These are phyloP conservation scores for Brienomyrus longianalis DNA, from an alignment of 2,113 vertebrate genomes.

Conservation along the genomic window DNA sequence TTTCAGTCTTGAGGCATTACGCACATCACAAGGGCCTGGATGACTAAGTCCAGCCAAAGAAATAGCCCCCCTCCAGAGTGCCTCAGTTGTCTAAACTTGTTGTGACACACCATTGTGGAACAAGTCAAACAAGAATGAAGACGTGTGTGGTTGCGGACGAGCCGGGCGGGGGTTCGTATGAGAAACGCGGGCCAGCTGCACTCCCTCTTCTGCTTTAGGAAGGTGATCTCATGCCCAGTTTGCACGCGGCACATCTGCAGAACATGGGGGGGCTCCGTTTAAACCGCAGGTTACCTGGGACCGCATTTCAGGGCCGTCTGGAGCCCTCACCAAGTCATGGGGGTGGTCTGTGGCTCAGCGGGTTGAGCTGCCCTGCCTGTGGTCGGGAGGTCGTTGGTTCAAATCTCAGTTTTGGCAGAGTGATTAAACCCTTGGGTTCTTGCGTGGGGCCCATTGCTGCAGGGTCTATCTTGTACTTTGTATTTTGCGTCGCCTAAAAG, in stretches of 20 bases:
- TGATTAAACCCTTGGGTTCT: not conserved
- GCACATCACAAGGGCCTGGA: not conserved
- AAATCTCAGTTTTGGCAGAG: not conserved
- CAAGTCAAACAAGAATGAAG: conserved; percentile 1
- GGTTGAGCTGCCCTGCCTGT: not conserved
- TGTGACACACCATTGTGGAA: conserved; percentile 6
- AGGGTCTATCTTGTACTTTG: not conserved
- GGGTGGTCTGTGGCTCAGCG: not conserved
- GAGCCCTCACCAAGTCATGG: not conserved
- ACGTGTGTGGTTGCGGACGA: not conserved
- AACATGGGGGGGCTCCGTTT: not conserved
- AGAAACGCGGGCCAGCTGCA: not conserved
- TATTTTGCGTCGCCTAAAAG: not conserved
- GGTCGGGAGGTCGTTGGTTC: not conserved
- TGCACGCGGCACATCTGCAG: not conserved
- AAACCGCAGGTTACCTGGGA: not conserved
- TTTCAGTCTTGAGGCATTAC: not conserved
- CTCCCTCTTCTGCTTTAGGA: not conserved
- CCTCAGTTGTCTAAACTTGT: not conserved
- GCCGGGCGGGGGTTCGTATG: not conserved
- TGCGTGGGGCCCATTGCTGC: not conserved
- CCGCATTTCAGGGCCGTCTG: not conserved
- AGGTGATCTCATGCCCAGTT: not conserved
- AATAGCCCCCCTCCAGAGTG: not conserved
- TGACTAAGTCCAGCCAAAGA: not conserved